Evolutionary conservation across 2,113 vertebrate genomes (phyloP).

Genomic region (Trogon surrucura): DNA sequence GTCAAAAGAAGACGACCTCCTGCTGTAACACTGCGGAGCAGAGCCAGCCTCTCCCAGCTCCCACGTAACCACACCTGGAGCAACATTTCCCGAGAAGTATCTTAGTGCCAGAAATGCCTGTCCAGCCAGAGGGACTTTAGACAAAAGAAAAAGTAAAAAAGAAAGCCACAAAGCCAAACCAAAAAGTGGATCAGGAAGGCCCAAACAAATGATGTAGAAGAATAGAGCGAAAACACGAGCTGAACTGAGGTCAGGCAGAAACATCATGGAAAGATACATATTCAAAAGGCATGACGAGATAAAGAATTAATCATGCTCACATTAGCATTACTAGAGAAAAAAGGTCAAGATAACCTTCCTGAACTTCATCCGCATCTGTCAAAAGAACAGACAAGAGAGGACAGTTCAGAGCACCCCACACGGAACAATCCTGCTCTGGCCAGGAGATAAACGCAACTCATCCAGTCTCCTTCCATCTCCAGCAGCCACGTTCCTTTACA

Average conservation of each 20-base stretch:
- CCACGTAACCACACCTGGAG: not conserved
- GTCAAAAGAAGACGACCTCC: not conserved
- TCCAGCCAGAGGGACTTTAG: not conserved
- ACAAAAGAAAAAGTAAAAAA: not conserved
- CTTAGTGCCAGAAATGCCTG: not conserved
- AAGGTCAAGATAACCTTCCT: not conserved
- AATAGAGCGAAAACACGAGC: not conserved
- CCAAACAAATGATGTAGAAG: not conserved
- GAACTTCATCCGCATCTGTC: not conserved
- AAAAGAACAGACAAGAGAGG: not conserved
- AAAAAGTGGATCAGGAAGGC: not conserved
- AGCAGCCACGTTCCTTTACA: not conserved
- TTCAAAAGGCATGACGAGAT: not conserved
- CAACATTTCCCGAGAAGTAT: fast-evolving
- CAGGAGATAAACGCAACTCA: not conserved
- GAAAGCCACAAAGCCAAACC: not conserved
- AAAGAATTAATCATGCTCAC: not conserved
- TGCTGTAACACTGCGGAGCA: not conserved
- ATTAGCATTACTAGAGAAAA: not conserved
- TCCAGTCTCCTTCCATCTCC: not conserved
- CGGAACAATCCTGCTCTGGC: not conserved
- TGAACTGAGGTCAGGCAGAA: not conserved
- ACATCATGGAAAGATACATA: not conserved
- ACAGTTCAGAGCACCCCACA: not conserved
- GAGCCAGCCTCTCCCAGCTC: not conserved